These are phyloP conservation scores for Xenopus petersii DNA, from an alignment of 2,797 vertebrate species.

Conservation along the genomic window DNA sequence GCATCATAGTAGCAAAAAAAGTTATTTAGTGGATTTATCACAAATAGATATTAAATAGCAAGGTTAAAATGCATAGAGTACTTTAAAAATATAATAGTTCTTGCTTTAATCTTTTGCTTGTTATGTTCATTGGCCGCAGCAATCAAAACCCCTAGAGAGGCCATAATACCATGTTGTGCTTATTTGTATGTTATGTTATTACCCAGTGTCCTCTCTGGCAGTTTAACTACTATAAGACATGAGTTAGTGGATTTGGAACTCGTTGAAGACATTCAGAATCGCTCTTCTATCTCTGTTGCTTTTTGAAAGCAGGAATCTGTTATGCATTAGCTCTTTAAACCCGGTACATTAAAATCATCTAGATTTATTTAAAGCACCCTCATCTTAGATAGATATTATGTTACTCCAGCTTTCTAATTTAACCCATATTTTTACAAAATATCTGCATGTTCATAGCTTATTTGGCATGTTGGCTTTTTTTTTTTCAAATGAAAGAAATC, in stretches of 20 bases:
- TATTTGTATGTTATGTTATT: neutral
- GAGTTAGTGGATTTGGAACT: conserved; percentile 16
- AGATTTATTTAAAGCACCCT: conserved; percentile 6
- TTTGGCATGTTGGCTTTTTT: too few relatives aligned
- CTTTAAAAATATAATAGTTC: neutral
- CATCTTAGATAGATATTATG: conserved; percentile 4
- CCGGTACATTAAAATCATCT: conserved; percentile 16
- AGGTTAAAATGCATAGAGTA: too few relatives aligned
- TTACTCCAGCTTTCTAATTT: neutral
- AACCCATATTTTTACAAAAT: neutral
- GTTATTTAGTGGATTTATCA: too few relatives aligned
- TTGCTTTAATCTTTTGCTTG: neutral
- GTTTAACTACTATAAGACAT: conserved; percentile 12
- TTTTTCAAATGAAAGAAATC: too few relatives aligned
- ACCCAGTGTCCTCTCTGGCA: conserved; percentile 14
- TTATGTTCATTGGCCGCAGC: neutral
- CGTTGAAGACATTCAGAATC: conserved; percentile 5
- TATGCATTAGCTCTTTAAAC: conserved; percentile 7
- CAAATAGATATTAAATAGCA: too few relatives aligned
- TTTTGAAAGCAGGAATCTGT: conserved; percentile 15
- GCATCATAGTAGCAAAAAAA: too few relatives aligned
- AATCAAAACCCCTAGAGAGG: neutral
- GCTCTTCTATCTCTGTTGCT: conserved; percentile 1
- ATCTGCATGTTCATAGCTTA: too few relatives aligned
- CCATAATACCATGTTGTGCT: neutral